Evolutionary conservation across 2,888 invertebrate genomes (phyloP).

Genomic region (Oxycera nigricornis): DNA sequence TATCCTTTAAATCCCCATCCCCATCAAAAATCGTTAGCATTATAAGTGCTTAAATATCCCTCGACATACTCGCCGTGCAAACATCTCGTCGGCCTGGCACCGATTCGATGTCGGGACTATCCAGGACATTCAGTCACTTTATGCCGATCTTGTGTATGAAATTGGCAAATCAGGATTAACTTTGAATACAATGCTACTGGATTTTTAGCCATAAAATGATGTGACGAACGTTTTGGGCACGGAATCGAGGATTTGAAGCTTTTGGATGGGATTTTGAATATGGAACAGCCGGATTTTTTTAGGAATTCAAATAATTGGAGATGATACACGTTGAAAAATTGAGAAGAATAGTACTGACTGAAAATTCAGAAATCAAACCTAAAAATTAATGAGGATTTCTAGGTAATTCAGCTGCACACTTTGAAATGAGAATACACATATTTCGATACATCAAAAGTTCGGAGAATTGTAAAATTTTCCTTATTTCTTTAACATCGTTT

Average conservation of each 20-base stretch:
- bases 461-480: background rate
- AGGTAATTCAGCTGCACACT: no score
- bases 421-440: background rate
- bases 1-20: no score
- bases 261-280: no score
- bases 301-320: no score
- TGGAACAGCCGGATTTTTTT: no score
- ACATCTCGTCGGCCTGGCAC: background rate
- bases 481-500: background rate
- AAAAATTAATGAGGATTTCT: no score
- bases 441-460: background rate
- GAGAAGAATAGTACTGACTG: no score
- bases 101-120: background rate
- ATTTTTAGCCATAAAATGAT: conserved; percentile 15
- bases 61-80: background rate
- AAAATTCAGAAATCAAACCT: no score
- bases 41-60: conserved; percentile 42
- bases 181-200: conserved; percentile 11
- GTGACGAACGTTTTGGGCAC: conserved; percentile 6
- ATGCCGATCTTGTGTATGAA: conserved; percentile 42
- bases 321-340: no score
- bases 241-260: background rate
- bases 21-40: conserved; percentile 40
- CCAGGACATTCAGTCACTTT: background rate
- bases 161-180: conserved; percentile 46